Evolutionary conservation across 2,113 vertebrate species (phyloP), one percentile per base, ranked within the genome.

Genomic region (Heliornis fulica): DNA sequence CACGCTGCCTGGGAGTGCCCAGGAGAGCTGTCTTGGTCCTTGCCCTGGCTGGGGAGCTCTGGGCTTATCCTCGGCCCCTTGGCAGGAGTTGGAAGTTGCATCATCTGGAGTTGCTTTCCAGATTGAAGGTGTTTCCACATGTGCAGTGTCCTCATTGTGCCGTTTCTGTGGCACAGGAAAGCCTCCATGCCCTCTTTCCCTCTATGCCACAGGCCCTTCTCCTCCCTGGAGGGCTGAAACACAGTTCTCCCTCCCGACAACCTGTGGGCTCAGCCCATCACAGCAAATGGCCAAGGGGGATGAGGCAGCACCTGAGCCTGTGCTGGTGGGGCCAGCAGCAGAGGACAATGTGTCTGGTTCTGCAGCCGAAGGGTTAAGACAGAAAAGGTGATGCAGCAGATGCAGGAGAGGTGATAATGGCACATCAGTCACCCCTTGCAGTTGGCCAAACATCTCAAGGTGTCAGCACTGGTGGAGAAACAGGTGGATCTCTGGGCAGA

Each of bases 11-110:
- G 85, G 81, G 85, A 95, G 78, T 5, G n/a, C 23, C 70, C 75
- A 64, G 88, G 66, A 87, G 92, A 90, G 66, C 82, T 61, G 59
- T 6, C 78, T 61, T 4, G 3, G 57, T 72, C 56, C 88, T 53
- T 43, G 45, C 6, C 23, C 38, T 70, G 28, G 29, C 46, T 19
- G 34, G 23, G 59, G 45, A 80, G 50, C 41, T 19, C 70, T 40
- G 45, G 31, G 50, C 3, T 1, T 64, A 12, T 2, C 28, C 86
- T 88, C 1, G 0, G 54, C 31, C 50, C 41, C 26, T 64, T 54
- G 63, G 76, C 93, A 89, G 54, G 31, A 81, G 72, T 54, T 89
- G 94, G 64, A 70, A 50, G 22, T 93, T 92, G 9, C 79, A 41
- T 92, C 83, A 88, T 9, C 59, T 69, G 79, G 54, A 74, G 31